Evolutionary conservation across 2,888 invertebrate genomes (phyloP), one percentile per base, ranked within the genome.

Genomic region (Stenodema calcarata): DNA sequence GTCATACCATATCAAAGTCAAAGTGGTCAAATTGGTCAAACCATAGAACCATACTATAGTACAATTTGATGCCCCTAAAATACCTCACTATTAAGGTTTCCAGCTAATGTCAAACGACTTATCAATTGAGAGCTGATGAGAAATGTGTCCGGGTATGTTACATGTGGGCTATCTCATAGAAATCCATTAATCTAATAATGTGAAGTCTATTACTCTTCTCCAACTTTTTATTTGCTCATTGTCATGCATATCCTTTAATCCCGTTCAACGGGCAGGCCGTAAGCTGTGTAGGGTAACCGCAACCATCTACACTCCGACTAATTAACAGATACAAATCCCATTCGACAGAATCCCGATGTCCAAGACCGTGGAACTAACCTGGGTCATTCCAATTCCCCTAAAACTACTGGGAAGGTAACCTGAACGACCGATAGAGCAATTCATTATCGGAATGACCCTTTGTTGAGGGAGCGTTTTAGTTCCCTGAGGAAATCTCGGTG

Each of bases 401-500:
- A 54, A 54, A 54, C 54, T 54, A 54, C 54, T 54, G 54, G 54
- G n/a, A 54, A 18, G 54, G 54, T 18, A 18, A 54, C 70, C 30
- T 9, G 14, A 3, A 12, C 28, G 35, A 70, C 70, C 70, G 70
- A 27, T 14, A 70, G 35, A 70, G 70, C 70, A 70, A 70, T 70
- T 70, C 70, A 70, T 70, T 70, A 70, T 35, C 35, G 70, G 35
- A 70, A 70, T 70, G 70, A 70, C 70, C 70, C 27, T 70, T 70
- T 70, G 70, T 70, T 70, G 28, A 54, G 70, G 35, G 70, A 12
- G 16, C 2, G 70, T 70, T 70, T 70, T n/a, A 28, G 70, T 35
- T 70, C 70, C 28, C 30, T 18, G n/a, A 54, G 54, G 54, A 54
- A 54, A 54, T 54, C 54, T 54, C 54, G 16, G n/a, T n/a, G 7